Evolutionary conservation across 2,888 invertebrate species (phyloP), one percentile per base, ranked within the genome.

Genomic region (Andrena minutula): DNA sequence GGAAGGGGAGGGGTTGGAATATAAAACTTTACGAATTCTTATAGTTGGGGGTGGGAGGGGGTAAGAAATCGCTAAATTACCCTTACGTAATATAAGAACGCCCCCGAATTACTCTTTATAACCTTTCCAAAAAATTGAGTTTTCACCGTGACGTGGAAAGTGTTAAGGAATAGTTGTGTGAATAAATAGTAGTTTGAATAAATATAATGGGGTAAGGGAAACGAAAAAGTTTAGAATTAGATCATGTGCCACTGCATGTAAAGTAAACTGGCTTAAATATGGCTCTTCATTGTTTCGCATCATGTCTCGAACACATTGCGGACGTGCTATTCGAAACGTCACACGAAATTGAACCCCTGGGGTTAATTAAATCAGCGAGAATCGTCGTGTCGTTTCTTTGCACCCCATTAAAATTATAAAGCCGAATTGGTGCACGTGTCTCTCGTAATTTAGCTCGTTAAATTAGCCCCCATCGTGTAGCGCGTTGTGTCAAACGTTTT

Each of bases 401-500:
- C 82, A 60, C 69, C 75, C 77, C 88, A 88, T 91, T 89, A 91
- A 90, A 91, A 90, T 91, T 91, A 90, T 84, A 91, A 84, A 88
- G 86, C 86, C 87, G 84, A 91, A 89, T 90, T 88, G 83, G 83
- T 87, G 73, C 89, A 90, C 89, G 89, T 88, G 89, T 85, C 90
- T 76, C 74, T 71, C 72, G 78, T 88, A 81, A 85, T 88, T 83
- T 78, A 77, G 63, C 81, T 79, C 64, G 82, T 86, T 71, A 88
- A 86, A 88, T 84, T 81, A 85, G 81, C 65, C 65, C 85, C 75
- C 60, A 63, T 49, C 74, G 61, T 63, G 53, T 73, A 74, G 63
- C 69, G 63, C 32, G 49, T 66, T 26, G 82, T 61, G 87, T 82
- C 64, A 71, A 77, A 65, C 76, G 58, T 73, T 84, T 82, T 49